Evolutionary conservation across 1,140 invertebrate genomes (phyloP).

Genomic region (Dermatophagoides farinae): DNA sequence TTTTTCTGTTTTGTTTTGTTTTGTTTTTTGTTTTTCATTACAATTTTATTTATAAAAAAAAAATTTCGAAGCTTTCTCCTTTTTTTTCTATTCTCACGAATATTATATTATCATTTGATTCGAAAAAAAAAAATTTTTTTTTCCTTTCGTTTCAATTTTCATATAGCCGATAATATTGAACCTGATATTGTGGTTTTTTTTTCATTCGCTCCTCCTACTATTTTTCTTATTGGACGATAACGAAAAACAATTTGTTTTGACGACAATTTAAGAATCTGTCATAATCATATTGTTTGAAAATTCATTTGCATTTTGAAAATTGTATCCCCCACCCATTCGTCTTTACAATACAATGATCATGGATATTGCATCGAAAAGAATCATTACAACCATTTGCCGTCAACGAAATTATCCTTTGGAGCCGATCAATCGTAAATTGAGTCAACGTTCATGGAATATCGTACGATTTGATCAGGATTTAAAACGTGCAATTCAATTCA

Average conservation of each 20-base stretch:
- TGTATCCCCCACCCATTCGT: too few relatives aligned
- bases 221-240: neutral
- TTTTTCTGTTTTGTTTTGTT: neutral
- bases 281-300: neutral
- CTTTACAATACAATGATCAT: too few relatives aligned
- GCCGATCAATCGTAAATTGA: neutral
- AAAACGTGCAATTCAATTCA: neutral
- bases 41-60: neutral
- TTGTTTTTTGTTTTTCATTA: neutral
- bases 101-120: too few relatives aligned
- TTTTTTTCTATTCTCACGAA: neutral
- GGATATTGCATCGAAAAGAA: neutral
- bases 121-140: too few relatives aligned
- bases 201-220: neutral
- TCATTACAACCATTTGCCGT: neutral
- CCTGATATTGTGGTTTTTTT: neutral
- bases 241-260: neutral
- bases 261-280: neutral
- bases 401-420: neutral
- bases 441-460: neutral
- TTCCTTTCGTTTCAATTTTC: too few relatives aligned
- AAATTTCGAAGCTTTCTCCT: neutral
- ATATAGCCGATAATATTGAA: too few relatives aligned
- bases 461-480: neutral
- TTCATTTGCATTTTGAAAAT: neutral